Evolutionary conservation across 2,797 vertebrate genomes (phyloP).

Genomic region (Coendou prehensilis): DNA sequence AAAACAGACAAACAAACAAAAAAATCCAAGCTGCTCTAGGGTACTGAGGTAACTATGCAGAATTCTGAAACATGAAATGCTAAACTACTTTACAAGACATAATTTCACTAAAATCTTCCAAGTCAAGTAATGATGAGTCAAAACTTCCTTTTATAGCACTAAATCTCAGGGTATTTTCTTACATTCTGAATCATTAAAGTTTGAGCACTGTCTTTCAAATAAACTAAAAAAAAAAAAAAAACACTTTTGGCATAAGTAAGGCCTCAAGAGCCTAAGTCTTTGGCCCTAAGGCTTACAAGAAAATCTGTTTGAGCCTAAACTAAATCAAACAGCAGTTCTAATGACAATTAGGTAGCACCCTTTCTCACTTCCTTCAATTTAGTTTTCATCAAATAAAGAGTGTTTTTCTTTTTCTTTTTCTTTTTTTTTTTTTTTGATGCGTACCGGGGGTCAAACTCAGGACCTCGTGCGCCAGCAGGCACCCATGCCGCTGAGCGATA

Average conservation of each 20-base stretch:
- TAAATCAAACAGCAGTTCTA: constrained; percentile 63
- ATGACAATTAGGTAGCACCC: constrained; percentile 25
- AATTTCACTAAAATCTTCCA: constrained; percentile 69
- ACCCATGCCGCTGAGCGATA: no score
- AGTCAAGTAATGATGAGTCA: constrained; percentile 53
- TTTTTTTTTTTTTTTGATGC: no score
- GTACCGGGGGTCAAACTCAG: no score
- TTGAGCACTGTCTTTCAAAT: constrained; percentile 59
- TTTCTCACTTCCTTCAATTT: constrained; percentile 71
- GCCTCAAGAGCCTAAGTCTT: neutral
- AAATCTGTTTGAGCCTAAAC: constrained; percentile 69
- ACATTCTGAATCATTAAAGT: constrained; percentile 42
- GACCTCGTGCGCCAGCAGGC: no score
- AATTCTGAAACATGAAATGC: constrained; percentile 66
- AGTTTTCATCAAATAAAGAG: constrained; percentile 66
- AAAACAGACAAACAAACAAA: neutral
- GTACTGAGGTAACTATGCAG: constrained; percentile 19
- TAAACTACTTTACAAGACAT: constrained; percentile 28
- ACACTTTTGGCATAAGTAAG: constrained; percentile 59
- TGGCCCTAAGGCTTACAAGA: constrained; percentile 41
- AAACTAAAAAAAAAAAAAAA: constrained; percentile 7
- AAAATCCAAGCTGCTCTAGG: constrained; percentile 48
- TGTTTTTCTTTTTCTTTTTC: neutral
- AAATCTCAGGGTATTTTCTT: constrained; percentile 65
- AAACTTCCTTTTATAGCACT: constrained; percentile 66